phyloP scores from a whole-genome alignment of 2,113 vertebrate species.

The Anoplopoma fimbria region DNA sequence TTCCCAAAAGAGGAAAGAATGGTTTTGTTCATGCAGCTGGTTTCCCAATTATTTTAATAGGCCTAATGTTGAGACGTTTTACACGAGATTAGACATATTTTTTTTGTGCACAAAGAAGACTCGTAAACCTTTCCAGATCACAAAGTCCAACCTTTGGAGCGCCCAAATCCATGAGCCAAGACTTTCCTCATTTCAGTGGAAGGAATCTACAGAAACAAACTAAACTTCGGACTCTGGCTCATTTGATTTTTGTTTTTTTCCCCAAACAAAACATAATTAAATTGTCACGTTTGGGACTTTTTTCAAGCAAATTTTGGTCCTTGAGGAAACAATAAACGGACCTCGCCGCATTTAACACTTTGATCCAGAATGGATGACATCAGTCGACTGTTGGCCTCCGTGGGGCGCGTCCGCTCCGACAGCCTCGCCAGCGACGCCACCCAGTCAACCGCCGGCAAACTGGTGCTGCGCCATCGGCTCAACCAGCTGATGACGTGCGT shows the following conservation, averaged over 20 bases:
- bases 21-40: slow-evolving; percentile 12
- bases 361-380: slow-evolving; percentile 62
- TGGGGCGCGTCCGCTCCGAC: slow-evolving; percentile 58
- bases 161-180: not conserved
- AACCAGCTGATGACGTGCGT: slow-evolving; percentile 82
- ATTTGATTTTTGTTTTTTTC: not conserved
- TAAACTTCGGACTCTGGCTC: not conserved
- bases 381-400: slow-evolving; percentile 22
- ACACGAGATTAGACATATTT: slow-evolving; percentile 53
- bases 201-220: slow-evolving; percentile 21
- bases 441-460: slow-evolving; percentile 66
- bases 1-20: not conserved
- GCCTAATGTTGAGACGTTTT: slow-evolving; percentile 47
- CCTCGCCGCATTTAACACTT: not conserved
- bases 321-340: not conserved
- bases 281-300: not conserved
- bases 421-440: slow-evolving; percentile 76
- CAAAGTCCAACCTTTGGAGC: not conserved
- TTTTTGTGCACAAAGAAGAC: slow-evolving; percentile 48
- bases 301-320: no score
- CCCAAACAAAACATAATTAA: not conserved
- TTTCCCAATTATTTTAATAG: slow-evolving; percentile 53
- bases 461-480: slow-evolving; percentile 82
- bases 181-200: slow-evolving; percentile 17
- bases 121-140: slow-evolving; percentile 49